Conservation (phyloP, 2,888 invertebrate genomes). For the Beris morrisii region DNA sequence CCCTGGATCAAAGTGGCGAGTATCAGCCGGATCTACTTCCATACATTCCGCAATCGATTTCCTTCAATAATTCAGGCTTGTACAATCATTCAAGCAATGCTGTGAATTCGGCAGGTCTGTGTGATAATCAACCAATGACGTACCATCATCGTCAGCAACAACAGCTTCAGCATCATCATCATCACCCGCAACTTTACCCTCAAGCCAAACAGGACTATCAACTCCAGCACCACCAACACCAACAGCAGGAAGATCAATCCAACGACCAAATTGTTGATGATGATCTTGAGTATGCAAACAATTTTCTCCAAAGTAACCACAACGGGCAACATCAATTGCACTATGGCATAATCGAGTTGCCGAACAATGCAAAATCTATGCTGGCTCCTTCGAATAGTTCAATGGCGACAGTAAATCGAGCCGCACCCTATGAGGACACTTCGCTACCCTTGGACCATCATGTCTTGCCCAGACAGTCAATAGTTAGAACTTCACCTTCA, state of each 20-base stretch:
- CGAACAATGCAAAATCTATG: neutral
- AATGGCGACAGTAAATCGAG: neutral
- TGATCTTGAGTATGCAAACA: conserved; percentile 18
- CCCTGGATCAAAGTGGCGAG: conserved; percentile 41
- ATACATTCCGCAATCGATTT: conserved; percentile 41
- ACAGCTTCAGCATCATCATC: conserved; percentile 24
- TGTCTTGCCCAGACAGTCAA: conserved; percentile 29
- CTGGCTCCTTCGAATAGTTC: conserved; percentile 4
- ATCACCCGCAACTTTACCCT: neutral
- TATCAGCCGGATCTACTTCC: conserved; percentile 48
- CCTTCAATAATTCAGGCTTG: conserved; percentile 39
- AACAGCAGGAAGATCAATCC: neutral
- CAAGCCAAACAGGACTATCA: neutral
- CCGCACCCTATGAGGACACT: conserved; percentile 18
- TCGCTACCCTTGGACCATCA: conserved; percentile 21
- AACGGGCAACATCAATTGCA: conserved; percentile 2
- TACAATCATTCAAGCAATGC: conserved; percentile 40
- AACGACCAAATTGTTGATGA: neutral
- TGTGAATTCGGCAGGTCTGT: conserved; percentile 42
- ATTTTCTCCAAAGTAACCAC: conserved; percentile 10
- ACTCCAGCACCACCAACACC: neutral
- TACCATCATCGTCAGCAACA: conserved; percentile 41
- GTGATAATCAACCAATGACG: conserved; percentile 30
- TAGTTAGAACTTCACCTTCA: conserved; percentile 38
- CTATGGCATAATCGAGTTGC: conserved; percentile 3